These are phyloP conservation scores for Neogale vison DNA, from an alignment of 2,113 vertebrate genomes.

Conservation along the genomic window DNA sequence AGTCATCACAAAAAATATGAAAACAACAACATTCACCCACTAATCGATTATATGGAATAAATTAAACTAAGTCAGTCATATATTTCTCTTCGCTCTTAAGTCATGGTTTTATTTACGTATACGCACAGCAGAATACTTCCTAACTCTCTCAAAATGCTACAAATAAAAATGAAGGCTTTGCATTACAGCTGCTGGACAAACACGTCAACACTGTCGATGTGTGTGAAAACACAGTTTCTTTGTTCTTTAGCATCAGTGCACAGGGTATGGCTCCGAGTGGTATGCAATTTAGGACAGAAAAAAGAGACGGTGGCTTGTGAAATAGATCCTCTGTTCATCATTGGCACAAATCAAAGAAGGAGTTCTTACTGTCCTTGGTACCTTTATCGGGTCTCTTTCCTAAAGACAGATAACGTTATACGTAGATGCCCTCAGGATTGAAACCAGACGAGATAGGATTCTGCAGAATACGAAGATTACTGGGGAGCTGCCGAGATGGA, in stretches of 20 bases:
- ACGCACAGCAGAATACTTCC: constrained; percentile 78
- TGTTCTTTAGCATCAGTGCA: constrained; percentile 84
- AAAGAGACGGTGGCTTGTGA: constrained; percentile 43
- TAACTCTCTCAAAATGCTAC: constrained; percentile 80
- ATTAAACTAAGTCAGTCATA: constrained; percentile 82
- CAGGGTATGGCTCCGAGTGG: constrained; percentile 80
- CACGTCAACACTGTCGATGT: constrained; percentile 71
- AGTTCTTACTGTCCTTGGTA: constrained; percentile 67
- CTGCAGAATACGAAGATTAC: constrained; percentile 94
- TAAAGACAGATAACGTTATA: constrained; percentile 86
- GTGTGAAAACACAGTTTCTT: constrained; percentile 57
- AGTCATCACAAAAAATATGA: constrained; percentile 68
- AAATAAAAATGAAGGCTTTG: constrained; percentile 78
- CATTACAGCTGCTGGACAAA: constrained; percentile 72
- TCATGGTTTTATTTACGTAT: constrained; percentile 76
- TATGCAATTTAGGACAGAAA: constrained; percentile 71
- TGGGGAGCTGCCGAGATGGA: constrained; percentile 88
- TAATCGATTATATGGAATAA: constrained; percentile 83
- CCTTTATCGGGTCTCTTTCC: constrained; percentile 72
- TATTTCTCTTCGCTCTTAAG: constrained; percentile 75
- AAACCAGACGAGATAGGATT: constrained; percentile 92
- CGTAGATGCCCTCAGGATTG: constrained; percentile 98
- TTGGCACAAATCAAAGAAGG: constrained; percentile 76
- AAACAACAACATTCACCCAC: constrained; percentile 81
- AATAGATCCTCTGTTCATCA: constrained; percentile 69